These are phyloP conservation scores for Hyperopisus bebe DNA, from an alignment of 2,113 vertebrate species.

Conservation along the genomic window DNA sequence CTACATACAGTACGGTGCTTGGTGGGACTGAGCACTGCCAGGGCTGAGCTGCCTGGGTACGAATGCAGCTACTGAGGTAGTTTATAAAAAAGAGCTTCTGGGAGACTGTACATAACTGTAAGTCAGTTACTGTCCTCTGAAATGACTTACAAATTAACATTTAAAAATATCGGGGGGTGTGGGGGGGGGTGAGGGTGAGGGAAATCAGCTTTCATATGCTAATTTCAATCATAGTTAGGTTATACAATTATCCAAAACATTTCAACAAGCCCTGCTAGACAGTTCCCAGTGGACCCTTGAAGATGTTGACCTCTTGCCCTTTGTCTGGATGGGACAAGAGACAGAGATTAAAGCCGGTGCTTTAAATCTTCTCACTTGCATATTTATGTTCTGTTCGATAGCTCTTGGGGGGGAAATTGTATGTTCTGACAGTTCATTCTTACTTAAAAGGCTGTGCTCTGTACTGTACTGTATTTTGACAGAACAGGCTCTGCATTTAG, in stretches of 20 bases:
- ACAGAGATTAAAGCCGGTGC: slow-evolving; percentile 19
- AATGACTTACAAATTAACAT: slow-evolving; percentile 29
- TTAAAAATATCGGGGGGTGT: slow-evolving; percentile 15
- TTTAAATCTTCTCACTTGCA: slow-evolving; percentile 17
- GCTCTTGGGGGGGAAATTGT: neutral
- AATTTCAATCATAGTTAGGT: slow-evolving; percentile 21
- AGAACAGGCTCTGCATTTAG: neutral
- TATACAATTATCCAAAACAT: slow-evolving; percentile 28
- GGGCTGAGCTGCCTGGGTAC: neutral
- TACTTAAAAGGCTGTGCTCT: neutral
- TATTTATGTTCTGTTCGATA: slow-evolving; percentile 15
- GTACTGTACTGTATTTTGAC: neutral
- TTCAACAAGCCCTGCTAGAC: slow-evolving; percentile 17
- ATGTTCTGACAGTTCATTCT: slow-evolving; percentile 1
- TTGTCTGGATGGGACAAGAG: slow-evolving; percentile 18
- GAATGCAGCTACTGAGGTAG: neutral
- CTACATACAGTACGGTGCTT: neutral
- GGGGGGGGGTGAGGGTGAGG: neutral
- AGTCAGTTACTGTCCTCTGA: slow-evolving; percentile 21
- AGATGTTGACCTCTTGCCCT: slow-evolving; percentile 25
- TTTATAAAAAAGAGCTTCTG: slow-evolving; percentile 3
- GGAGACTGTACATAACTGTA: neutral
- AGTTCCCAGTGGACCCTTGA: slow-evolving; percentile 24
- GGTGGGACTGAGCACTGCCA: neutral
- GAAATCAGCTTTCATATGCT: slow-evolving; percentile 18